Evolutionary conservation across 2,797 vertebrate genomes (phyloP).

Genomic region (Kryptopterus vitreolus): DNA sequence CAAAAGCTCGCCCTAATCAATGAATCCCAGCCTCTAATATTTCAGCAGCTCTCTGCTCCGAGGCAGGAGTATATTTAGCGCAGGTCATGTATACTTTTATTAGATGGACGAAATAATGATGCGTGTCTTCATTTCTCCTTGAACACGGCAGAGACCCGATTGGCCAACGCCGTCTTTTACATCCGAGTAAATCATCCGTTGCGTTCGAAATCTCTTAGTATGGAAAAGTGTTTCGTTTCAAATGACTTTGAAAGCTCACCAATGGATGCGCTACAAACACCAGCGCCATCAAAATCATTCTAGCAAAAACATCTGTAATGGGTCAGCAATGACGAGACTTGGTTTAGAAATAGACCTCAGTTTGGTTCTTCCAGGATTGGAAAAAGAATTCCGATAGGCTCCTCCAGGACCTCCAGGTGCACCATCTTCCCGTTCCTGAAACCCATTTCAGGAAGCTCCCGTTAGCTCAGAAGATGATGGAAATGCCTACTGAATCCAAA

Average conservation of each 20-base stretch:
- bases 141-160: background rate
- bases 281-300: too few relatives aligned
- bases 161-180: background rate
- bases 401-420: too few relatives aligned
- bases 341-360: too few relatives aligned
- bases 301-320: background rate
- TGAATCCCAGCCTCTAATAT: constrained; percentile 29
- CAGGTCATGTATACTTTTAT: constrained; percentile 29
- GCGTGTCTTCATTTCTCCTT: constrained; percentile 38
- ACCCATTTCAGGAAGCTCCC: too few relatives aligned
- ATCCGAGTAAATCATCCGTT: too few relatives aligned
- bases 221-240: too few relatives aligned
- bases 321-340: background rate
- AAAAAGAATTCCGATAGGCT: too few relatives aligned
- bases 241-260: too few relatives aligned
- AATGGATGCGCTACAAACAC: background rate
- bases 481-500: too few relatives aligned
- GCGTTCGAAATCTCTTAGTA: too few relatives aligned
- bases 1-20: constrained; percentile 32
- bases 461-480: too few relatives aligned
- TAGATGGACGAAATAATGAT: constrained; percentile 2
- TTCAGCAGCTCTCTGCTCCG: constrained; percentile 5
- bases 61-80: constrained; percentile 26
- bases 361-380: background rate
- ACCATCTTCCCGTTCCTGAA: too few relatives aligned